phyloP scores from a whole-genome alignment of 1,140 invertebrate genomes.

The Hetaerina americana region DNA sequence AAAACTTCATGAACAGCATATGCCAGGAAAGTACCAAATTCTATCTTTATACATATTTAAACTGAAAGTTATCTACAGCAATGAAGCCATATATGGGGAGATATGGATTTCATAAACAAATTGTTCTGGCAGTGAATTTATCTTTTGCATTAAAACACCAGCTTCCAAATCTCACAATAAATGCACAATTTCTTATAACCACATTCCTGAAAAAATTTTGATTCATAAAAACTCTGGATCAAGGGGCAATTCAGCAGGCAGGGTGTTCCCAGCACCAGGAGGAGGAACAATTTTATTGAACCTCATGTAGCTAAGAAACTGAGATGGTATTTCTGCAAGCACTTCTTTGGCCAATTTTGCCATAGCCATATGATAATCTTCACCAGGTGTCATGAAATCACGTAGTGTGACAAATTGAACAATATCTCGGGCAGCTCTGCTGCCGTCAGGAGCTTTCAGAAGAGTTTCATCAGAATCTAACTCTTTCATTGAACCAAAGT shows the following conservation, averaged over 20 bases:
- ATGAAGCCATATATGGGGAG: too few relatives aligned
- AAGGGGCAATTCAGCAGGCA: background rate
- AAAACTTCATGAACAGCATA: too few relatives aligned
- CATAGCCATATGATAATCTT: slow-evolving; percentile 20
- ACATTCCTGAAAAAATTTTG: background rate
- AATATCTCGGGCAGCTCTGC: slow-evolving; percentile 39
- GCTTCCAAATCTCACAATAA: too few relatives aligned
- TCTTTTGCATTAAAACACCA: too few relatives aligned
- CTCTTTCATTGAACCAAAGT: slow-evolving; percentile 43
- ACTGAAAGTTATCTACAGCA: too few relatives aligned
- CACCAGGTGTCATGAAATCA: slow-evolving; percentile 26
- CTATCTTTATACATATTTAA: too few relatives aligned
- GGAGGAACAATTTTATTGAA: slow-evolving; percentile 31
- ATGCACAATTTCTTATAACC: too few relatives aligned
- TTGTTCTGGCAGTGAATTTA: too few relatives aligned
- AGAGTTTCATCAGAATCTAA: slow-evolving; percentile 43
- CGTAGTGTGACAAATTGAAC: slow-evolving; percentile 45
- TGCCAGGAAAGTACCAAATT: too few relatives aligned
- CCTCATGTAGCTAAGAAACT: slow-evolving; percentile 44
- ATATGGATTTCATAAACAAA: too few relatives aligned
- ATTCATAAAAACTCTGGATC: background rate
- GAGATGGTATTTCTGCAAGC: slow-evolving; percentile 45
- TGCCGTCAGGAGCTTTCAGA: slow-evolving; percentile 28
- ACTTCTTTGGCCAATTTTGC: slow-evolving; percentile 42
- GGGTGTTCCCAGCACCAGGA: background rate